Conservation (phyloP, 2,113 vertebrate species). For the Polypterus bichir region DNA sequence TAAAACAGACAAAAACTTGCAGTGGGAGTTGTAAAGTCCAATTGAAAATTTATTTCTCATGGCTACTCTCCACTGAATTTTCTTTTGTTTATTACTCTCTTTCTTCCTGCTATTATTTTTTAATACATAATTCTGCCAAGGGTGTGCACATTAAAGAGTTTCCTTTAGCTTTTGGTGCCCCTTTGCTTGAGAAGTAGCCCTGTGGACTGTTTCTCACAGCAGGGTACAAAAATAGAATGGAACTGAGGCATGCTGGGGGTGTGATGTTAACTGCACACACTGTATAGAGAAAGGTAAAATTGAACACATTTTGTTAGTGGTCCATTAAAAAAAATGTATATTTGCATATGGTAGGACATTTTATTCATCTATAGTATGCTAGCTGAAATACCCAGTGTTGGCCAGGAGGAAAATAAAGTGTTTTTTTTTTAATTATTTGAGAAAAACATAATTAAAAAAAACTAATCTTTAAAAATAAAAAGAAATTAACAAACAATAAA, state of each 20-base stretch:
- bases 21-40: conserved; percentile 32
- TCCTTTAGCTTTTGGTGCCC: conserved; percentile 51
- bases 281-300: too few relatives aligned
- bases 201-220: conserved; percentile 55
- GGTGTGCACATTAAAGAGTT: conserved; percentile 51
- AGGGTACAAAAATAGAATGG: conserved; percentile 60
- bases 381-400: too few relatives aligned
- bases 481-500: too few relatives aligned
- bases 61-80: conserved; percentile 41
- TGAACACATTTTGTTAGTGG: too few relatives aligned
- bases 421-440: too few relatives aligned
- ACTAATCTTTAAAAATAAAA: too few relatives aligned
- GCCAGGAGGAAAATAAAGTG: too few relatives aligned
- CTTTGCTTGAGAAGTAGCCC: conserved; percentile 60
- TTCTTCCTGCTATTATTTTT: conserved; percentile 67
- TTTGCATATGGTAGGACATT: too few relatives aligned
- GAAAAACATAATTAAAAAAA: too few relatives aligned
- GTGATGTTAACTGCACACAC: neutral
- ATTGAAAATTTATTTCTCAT: conserved; percentile 43
- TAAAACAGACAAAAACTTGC: conserved; percentile 3
- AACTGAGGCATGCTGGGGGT: conserved; percentile 19
- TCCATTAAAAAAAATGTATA: too few relatives aligned
- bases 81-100: conserved; percentile 55
- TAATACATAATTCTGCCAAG: conserved; percentile 40
- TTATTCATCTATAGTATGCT: too few relatives aligned